These are phyloP conservation scores for Aphis gossypii DNA, from an alignment of 1,140 invertebrate species.

Conservation along the genomic window DNA sequence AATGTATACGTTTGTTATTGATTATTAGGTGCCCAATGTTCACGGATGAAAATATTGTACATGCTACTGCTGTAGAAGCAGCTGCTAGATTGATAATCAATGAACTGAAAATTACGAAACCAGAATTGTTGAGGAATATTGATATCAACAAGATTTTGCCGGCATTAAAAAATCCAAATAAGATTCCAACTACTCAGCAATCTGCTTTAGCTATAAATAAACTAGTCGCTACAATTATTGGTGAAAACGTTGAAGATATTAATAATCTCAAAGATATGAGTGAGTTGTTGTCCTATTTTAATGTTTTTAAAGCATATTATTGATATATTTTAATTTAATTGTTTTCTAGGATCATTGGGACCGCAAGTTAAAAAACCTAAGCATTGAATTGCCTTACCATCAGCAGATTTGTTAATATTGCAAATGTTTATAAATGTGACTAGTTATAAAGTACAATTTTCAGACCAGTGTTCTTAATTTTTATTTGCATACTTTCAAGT, in stretches of 20 bases:
- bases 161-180: not conserved
- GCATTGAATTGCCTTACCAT: not conserved
- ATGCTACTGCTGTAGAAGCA: slow-evolving; percentile 33
- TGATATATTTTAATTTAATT: not conserved
- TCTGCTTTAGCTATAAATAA: slow-evolving; percentile 15
- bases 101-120: not conserved
- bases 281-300: not conserved
- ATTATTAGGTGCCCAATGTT: slow-evolving; percentile 13
- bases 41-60: slow-evolving; percentile 40
- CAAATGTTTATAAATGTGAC: not conserved
- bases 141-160: slow-evolving; percentile 30
- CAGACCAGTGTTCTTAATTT: not conserved
- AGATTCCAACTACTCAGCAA: not conserved
- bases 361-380: not conserved
- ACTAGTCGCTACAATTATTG: slow-evolving; percentile 16
- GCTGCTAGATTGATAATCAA: slow-evolving; percentile 39
- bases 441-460: not conserved
- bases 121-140: not conserved
- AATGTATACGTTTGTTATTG: not conserved
- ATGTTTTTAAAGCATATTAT: not conserved
- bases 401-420: not conserved
- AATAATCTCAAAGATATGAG: slow-evolving; percentile 45
- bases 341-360: slow-evolving; percentile 9
- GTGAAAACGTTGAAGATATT: slow-evolving; percentile 21
- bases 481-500: not conserved